Evolutionary conservation across 2,797 vertebrate species (phyloP).

Genomic region (Alectoris magna): DNA sequence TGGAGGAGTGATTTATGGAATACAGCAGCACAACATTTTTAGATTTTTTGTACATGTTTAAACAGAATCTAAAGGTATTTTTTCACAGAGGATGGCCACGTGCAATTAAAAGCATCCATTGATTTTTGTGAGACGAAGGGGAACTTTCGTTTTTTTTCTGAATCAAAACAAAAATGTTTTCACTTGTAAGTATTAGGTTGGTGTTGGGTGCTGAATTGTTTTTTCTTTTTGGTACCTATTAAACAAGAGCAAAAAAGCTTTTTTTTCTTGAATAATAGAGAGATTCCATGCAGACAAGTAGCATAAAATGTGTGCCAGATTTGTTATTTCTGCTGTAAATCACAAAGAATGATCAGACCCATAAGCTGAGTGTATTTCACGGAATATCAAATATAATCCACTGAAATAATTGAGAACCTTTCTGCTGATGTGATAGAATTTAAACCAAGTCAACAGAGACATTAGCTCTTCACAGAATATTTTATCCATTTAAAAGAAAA

Average conservation of each 20-base stretch:
- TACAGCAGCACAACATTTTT: background rate
- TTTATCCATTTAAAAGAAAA: background rate
- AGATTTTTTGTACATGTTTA: background rate
- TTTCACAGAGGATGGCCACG: background rate
- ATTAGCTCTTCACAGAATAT: background rate
- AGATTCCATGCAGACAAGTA: background rate
- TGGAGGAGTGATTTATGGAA: constrained; percentile 57
- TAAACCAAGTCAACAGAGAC: background rate
- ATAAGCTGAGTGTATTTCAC: background rate
- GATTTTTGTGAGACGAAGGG: background rate
- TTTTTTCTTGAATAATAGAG: background rate
- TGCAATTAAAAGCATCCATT: background rate
- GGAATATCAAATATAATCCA: background rate
- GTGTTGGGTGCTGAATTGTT: background rate
- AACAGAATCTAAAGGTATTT: background rate
- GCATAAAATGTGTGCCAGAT: background rate
- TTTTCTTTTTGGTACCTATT: background rate
- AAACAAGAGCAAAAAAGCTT: background rate
- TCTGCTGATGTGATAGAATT: background rate
- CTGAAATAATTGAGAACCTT: background rate
- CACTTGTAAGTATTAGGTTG: background rate
- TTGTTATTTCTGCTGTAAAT: background rate
- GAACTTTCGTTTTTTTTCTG: background rate
- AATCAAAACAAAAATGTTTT: background rate
- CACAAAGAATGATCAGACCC: background rate